Base-by-base conservation (phyloP, 2,797 vertebrate genomes). In the Argya squamiceps region DNA sequence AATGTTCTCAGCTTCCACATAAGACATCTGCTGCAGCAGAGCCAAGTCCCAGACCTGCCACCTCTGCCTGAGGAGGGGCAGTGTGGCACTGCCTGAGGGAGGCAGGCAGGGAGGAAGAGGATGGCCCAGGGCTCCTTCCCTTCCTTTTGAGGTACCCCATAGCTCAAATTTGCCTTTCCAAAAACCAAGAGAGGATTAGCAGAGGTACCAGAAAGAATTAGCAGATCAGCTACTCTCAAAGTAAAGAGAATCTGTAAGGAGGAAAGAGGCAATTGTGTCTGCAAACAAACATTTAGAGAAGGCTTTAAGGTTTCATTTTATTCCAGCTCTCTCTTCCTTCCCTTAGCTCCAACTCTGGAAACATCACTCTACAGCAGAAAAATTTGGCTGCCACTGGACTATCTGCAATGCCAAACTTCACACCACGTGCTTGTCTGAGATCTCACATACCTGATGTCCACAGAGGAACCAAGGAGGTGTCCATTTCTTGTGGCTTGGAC, bases 31-130 rank as follows among this genome's bases (percentile, higher is more conserved):
- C 49, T 20, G 2, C 4, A 23, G 39, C 13, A 70, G 5, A 22
- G 12, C 30, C 0, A 2, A 76, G 32, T 63, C 41, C 26, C 43
- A 58, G 20, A 6, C 18, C 23, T 43, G 46, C 12, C 43, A 21
- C 41, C 3, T 30, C 29, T 56, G 39, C 37, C 74, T 6, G 26
- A 10, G 32, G 21, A 21, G 37, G 15, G 39, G 9, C 0, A 0
- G 19, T 0, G 0, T 39, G 44, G 44, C 30, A 29, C 36, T 27
- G 59, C 18, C 1, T 2, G 20, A 23, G 39, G 44, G 56, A 71
- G 18, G 34, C 49, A 52, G 16, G 37, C 32, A 50, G 17, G 49
- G 76, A 24, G 9, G 58, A 39, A 41, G 53, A 50, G 9, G 50
- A 2, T 47, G 46, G 23, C 23, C 23, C 46, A 47, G 46, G 46